Percentiles rank a stretch among this genome's conserved stretches.
These are phyloP conservation scores for Chromobotia macracanthus DNA, from an alignment of 2,797 vertebrate species.

Conservation along the genomic window DNA sequence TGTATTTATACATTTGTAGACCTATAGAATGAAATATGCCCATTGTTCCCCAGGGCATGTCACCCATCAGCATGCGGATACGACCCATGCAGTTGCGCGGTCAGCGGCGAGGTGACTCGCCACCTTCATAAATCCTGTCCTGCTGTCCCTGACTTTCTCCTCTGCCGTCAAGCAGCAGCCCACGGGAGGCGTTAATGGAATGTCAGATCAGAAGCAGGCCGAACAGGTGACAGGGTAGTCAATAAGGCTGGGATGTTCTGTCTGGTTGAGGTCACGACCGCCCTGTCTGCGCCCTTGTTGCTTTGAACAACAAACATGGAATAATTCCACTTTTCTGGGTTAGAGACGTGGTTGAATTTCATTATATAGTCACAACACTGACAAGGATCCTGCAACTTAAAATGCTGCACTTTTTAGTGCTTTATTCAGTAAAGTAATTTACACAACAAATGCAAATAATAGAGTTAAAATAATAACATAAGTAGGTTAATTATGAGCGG, in stretches of 20 bases:
- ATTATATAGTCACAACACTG: conserved; percentile 41
- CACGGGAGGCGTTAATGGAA: conserved; percentile 65
- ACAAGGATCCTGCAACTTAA: conserved; percentile 14
- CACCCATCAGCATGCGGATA: conserved; percentile 33
- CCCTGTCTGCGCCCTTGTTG: conserved; percentile 64
- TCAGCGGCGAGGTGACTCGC: conserved; percentile 69
- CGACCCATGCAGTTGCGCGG: conserved; percentile 72
- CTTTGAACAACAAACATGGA: conserved; percentile 64
- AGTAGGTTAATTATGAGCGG: too few relatives aligned
- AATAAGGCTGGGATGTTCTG: conserved; percentile 67
- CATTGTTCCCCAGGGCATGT: conserved; percentile 6
- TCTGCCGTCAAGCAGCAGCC: conserved; percentile 39
- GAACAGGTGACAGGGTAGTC: conserved; percentile 70
- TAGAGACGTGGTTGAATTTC: conserved; percentile 51
- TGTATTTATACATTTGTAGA: conserved; percentile 8
- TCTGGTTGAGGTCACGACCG: conserved; percentile 64
- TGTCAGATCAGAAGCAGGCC: conserved; percentile 72
- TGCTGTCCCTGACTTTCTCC: conserved; percentile 36
- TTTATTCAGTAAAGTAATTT: too few relatives aligned
- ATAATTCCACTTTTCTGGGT: conserved; percentile 64
- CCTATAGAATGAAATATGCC: conserved; percentile 26
- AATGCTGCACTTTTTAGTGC: not conserved
- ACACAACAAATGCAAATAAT: too few relatives aligned
- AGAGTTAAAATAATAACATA: too few relatives aligned
- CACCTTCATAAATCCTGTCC: conserved; percentile 71